These are phyloP conservation scores for Clangula hyemalis DNA, from an alignment of 2,797 vertebrate genomes.

Conservation along the genomic window DNA sequence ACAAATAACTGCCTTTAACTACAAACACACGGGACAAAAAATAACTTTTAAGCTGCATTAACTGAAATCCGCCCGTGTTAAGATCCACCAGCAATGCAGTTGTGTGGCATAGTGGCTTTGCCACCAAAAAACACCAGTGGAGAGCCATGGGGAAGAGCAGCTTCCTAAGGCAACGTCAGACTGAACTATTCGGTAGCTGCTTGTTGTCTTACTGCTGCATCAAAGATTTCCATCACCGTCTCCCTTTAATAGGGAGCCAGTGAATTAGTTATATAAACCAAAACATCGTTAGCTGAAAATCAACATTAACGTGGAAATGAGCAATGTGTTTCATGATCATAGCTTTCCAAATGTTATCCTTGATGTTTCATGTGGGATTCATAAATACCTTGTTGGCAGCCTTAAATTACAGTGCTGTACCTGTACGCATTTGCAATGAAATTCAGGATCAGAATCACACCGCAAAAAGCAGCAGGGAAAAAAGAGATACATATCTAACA, in stretches of 20 bases:
- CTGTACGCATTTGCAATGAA: rapidly evolving
- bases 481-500: neutral
- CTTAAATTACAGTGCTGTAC: rapidly evolving
- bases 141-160: neutral
- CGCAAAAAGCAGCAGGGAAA: neutral
- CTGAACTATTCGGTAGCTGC: rapidly evolving
- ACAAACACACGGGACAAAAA: rapidly evolving
- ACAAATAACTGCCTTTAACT: neutral
- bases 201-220: neutral
- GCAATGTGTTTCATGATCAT: neutral
- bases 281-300: rapidly evolving
- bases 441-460: rapidly evolving
- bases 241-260: neutral
- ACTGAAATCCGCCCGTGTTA: rapidly evolving
- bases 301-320: neutral
- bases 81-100: neutral
- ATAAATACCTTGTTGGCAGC: rapidly evolving
- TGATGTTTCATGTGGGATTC: rapidly evolving
- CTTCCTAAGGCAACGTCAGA: rapidly evolving
- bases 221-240: rapidly evolving
- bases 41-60: neutral
- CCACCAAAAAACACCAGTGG: neutral
- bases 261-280: rapidly evolving
- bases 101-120: neutral
- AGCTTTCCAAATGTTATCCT: rapidly evolving